These are phyloP conservation scores for Channallabes apus DNA, from an alignment of 2,797 vertebrate species.

Conservation along the genomic window DNA sequence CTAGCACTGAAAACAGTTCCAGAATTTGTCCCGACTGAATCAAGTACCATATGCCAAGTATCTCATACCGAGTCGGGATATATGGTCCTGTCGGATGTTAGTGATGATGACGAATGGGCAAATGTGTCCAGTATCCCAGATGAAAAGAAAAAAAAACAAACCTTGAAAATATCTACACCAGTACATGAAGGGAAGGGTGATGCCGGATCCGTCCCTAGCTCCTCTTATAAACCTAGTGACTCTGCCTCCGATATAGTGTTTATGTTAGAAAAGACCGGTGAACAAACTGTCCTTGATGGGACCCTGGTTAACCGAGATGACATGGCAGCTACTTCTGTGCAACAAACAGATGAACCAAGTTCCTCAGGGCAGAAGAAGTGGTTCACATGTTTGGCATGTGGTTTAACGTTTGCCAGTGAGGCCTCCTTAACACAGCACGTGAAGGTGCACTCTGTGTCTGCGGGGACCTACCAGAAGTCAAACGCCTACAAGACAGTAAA, in stretches of 20 bases:
- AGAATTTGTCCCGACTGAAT: constrained; percentile 4
- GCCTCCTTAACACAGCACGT: constrained; percentile 28
- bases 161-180: not conserved
- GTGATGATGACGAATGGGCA: constrained; percentile 30
- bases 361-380: not conserved
- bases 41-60: constrained; percentile 23
- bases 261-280: constrained; percentile 1
- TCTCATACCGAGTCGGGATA: not conserved
- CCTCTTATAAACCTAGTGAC: constrained; percentile 16
- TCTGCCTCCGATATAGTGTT: not conserved
- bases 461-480: not conserved
- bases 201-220: not conserved
- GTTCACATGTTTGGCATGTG: constrained; percentile 27
- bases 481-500: constrained; percentile 3
- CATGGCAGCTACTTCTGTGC: not conserved
- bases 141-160: constrained; percentile 19
- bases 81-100: constrained; percentile 41
- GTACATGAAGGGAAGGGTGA: not conserved
- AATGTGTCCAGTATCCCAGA: not conserved
- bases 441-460: constrained; percentile 26
- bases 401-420: constrained; percentile 19
- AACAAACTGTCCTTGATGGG: constrained; percentile 10
- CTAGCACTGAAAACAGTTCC: not conserved
- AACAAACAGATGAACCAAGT: constrained; percentile 13
- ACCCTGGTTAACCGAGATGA: not conserved